Evolutionary conservation across 2,113 vertebrate genomes (phyloP).

Genomic region (Anseranas semipalmata): DNA sequence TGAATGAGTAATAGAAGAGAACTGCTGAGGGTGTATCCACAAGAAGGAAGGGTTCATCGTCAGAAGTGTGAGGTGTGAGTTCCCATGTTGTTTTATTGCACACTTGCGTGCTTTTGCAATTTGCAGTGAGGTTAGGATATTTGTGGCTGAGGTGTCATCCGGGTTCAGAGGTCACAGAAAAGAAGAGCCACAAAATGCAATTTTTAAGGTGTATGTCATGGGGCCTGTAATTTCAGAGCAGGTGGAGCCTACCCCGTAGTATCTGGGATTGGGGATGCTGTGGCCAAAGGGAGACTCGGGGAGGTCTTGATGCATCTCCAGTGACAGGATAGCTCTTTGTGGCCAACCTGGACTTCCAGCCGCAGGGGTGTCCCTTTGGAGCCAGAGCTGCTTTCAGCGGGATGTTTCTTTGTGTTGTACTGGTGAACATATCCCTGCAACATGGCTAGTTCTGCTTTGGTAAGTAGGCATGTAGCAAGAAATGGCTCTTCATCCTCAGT

Average conservation of each 20-base stretch:
- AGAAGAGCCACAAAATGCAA: not conserved
- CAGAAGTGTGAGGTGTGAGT: not conserved
- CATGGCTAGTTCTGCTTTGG: not conserved
- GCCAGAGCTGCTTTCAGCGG: rapidly evolving
- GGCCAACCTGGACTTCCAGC: not conserved
- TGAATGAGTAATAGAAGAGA: not conserved
- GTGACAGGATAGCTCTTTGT: not conserved
- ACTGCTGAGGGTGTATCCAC: not conserved
- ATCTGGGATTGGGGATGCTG: not conserved
- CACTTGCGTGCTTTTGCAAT: not conserved
- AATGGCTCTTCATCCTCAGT: not conserved
- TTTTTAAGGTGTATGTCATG: not conserved
- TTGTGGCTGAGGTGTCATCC: not conserved
- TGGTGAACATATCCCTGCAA: not conserved
- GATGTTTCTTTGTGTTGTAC: not conserved
- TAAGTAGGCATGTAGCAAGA: not conserved
- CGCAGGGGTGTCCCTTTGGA: rapidly evolving
- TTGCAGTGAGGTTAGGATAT: not conserved
- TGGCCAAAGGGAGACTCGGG: not conserved
- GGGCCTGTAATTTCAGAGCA: not conserved
- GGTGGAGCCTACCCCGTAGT: not conserved
- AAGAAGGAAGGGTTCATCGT: not conserved
- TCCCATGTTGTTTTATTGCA: not conserved
- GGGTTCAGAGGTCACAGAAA: not conserved
- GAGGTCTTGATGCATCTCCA: not conserved